Evolutionary conservation across 2,113 vertebrate species (phyloP).

Genomic region (Misgurnus anguillicaudatus): DNA sequence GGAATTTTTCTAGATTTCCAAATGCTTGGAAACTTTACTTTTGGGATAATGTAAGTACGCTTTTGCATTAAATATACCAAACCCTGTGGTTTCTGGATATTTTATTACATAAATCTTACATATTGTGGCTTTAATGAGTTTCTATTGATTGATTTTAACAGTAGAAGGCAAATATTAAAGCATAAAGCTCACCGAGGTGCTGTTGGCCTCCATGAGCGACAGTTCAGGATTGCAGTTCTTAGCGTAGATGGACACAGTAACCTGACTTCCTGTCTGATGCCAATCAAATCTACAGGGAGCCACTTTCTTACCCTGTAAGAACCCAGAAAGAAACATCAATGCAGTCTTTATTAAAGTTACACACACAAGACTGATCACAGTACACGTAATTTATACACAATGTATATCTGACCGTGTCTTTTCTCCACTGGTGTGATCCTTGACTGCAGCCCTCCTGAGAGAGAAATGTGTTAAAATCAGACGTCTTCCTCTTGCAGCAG

Average conservation of each 20-base stretch:
- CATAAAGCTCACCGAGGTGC: conserved; percentile 76
- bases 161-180: too few species aligned
- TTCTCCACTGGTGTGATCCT: conserved; percentile 87
- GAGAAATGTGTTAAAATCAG: conserved; percentile 90
- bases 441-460: conserved; percentile 89
- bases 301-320: conserved; percentile 82
- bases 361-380: too few species aligned
- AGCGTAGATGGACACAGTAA: conserved; percentile 94
- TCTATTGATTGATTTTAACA: too few species aligned
- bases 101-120: too few species aligned
- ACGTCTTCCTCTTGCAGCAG: conserved; percentile 95
- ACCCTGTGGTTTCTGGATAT: too few species aligned
- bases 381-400: too few species aligned
- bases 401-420: conserved; percentile 62
- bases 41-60: too few species aligned
- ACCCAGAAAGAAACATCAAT: background rate
- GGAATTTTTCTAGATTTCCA: too few species aligned
- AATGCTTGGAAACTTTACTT: too few species aligned
- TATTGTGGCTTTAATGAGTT: too few species aligned
- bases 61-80: too few species aligned
- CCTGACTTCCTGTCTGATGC: conserved; percentile 94
- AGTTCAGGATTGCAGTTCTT: conserved; percentile 89
- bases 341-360: too few species aligned
- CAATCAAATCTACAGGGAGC: conserved; percentile 94
- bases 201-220: conserved; percentile 88